These are phyloP conservation scores for Girardia tigrina DNA, from an alignment of 2,888 invertebrate species.

Conservation along the genomic window DNA sequence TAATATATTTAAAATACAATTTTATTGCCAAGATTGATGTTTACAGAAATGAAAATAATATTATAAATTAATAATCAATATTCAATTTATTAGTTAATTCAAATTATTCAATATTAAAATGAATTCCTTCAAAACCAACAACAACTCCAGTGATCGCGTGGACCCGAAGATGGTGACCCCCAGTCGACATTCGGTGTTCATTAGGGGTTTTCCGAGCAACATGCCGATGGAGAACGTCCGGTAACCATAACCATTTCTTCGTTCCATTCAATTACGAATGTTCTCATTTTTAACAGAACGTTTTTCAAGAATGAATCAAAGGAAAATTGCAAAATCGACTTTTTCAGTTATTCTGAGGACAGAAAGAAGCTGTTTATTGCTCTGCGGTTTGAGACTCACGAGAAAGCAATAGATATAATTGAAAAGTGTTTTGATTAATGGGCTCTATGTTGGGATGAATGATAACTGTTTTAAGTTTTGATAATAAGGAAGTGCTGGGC, in stretches of 20 bases:
- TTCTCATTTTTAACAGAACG: too few relatives aligned
- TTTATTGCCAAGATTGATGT: too few relatives aligned
- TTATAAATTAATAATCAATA: too few relatives aligned
- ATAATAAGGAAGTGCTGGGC: constrained; percentile 29
- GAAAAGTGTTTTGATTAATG: background rate
- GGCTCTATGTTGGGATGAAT: background rate
- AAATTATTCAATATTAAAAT: background rate
- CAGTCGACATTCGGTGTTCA: constrained; percentile 24
- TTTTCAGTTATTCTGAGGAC: constrained; percentile 28
- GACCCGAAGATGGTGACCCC: constrained; percentile 27
- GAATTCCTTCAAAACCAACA: background rate
- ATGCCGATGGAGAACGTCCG: constrained; percentile 15
- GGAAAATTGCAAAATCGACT: constrained; percentile 26
- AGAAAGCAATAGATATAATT: constrained; percentile 6
- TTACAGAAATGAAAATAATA: too few relatives aligned
- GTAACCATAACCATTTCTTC: background rate
- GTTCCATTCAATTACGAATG: background rate
- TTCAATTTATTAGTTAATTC: background rate
- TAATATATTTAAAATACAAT: too few relatives aligned
- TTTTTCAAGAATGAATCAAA: constrained; percentile 23
- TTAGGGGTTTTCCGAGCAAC: background rate
- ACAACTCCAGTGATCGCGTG: background rate
- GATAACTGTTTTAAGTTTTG: background rate
- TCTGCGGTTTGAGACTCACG: constrained; percentile 15
- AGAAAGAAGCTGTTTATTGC: background rate